A percentile compares a stretch with the other conserved stretches of the same genome.
Conservation (phyloP, 2,113 vertebrate genomes). For the Perca fluviatilis region DNA sequence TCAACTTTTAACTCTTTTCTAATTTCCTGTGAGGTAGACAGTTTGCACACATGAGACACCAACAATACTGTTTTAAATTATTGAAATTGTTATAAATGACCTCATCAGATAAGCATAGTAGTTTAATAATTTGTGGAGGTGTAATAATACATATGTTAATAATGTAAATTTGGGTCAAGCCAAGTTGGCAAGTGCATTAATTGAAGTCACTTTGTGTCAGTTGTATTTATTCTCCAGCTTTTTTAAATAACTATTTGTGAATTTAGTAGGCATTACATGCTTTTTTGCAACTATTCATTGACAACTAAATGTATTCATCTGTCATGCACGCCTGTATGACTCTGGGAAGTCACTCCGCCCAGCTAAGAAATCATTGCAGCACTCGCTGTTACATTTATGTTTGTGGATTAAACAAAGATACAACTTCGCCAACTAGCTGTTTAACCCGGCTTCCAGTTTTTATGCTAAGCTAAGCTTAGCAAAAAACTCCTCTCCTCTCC, state of each 20-base stretch:
- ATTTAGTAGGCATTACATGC: neutral
- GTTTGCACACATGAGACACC: neutral
- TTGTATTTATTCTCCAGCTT: neutral
- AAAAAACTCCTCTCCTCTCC: no score
- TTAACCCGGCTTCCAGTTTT: neutral
- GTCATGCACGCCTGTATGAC: neutral
- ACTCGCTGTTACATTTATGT: neutral
- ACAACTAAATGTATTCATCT: neutral
- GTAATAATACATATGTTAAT: conserved; percentile 35
- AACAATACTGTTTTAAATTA: conserved; percentile 6
- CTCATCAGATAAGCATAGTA: conserved; percentile 15
- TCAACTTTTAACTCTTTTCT: conserved; percentile 3
- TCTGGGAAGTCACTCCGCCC: neutral
- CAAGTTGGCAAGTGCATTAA: neutral
- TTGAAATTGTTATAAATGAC: conserved; percentile 31
- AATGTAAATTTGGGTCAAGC: neutral
- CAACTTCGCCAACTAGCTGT: neutral
- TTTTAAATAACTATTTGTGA: neutral
- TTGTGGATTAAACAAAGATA: neutral
- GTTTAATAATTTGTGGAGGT: conserved; percentile 17
- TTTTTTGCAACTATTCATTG: neutral
- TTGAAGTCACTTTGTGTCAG: conserved; percentile 19
- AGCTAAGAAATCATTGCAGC: neutral
- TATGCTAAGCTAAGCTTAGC: neutral
- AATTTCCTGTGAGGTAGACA: conserved; percentile 31